Evolutionary conservation across 2,113 vertebrate genomes (phyloP).

Genomic region (Corythoichthys haematopterus): DNA sequence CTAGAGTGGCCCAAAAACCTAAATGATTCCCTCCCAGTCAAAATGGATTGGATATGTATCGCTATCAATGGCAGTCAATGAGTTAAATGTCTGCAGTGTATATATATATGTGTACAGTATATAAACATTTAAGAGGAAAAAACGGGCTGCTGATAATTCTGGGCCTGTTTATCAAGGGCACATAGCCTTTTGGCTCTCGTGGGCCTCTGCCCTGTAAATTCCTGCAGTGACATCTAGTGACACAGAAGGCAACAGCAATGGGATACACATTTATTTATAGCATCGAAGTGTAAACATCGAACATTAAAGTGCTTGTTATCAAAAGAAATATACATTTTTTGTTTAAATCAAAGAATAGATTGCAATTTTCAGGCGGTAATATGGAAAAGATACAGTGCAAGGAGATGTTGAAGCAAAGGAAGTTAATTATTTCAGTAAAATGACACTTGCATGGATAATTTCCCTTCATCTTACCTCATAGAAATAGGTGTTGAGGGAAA

Average conservation of each 20-base stretch:
- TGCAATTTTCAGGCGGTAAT: no score
- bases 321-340: no score
- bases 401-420: slow-evolving; percentile 37
- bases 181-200: no score
- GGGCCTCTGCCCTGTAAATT: background rate
- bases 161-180: no score
- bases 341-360: no score
- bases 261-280: slow-evolving; percentile 63
- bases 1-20: background rate
- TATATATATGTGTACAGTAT: no score
- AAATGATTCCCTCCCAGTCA: no score
- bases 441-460: slow-evolving; percentile 7
- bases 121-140: no score
- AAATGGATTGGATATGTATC: no score
- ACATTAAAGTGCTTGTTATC: slow-evolving; percentile 57
- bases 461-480: background rate
- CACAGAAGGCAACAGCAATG: slow-evolving; percentile 1
- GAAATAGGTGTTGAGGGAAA: background rate
- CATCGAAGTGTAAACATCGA: slow-evolving; percentile 46
- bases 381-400: slow-evolving; percentile 33
- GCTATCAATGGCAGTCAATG: no score
- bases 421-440: slow-evolving; percentile 8
- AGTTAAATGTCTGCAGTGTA: no score
- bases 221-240: background rate
- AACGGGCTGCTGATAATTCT: no score